These are phyloP conservation scores for Aulostomus chinensis DNA, from an alignment of 2,797 vertebrate genomes.

Conservation along the genomic window DNA sequence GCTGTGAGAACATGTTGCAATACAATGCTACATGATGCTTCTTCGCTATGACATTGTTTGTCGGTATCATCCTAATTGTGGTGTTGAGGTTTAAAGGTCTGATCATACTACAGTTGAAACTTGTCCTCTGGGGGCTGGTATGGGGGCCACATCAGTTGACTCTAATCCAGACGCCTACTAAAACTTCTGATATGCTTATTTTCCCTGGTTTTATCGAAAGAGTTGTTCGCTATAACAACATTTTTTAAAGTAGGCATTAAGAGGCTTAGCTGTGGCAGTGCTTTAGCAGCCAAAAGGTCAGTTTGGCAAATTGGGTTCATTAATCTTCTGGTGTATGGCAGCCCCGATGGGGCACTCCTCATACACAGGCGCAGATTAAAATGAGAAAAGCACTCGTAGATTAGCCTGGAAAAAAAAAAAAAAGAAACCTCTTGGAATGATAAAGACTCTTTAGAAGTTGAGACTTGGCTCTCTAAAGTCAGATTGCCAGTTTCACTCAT, in stretches of 20 bases:
- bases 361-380: slow-evolving; percentile 80
- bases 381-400: slow-evolving; percentile 71
- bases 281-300: slow-evolving; percentile 84
- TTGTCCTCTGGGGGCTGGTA: slow-evolving; percentile 32
- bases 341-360: slow-evolving; percentile 75
- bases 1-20: too few relatives aligned
- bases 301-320: slow-evolving; percentile 86
- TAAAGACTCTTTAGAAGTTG: slow-evolving; percentile 74
- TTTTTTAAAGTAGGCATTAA: slow-evolving; percentile 78
- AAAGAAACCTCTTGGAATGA: slow-evolving; percentile 70
- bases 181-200: slow-evolving; percentile 64
- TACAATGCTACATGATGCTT: too few relatives aligned
- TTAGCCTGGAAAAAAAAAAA: slow-evolving; percentile 64
- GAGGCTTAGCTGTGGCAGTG: slow-evolving; percentile 77
- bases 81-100: slow-evolving; percentile 31
- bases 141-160: slow-evolving; percentile 49
- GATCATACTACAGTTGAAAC: slow-evolving; percentile 51
- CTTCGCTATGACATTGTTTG: too few relatives aligned
- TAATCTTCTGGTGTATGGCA: slow-evolving; percentile 82
- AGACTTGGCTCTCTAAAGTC: slow-evolving; percentile 66
- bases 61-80: too few relatives aligned
- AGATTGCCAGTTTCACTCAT: slow-evolving; percentile 73
- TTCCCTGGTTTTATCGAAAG: slow-evolving; percentile 70
- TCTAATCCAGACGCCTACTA: slow-evolving; percentile 69
- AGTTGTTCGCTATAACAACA: slow-evolving; percentile 72